Base-by-base conservation (phyloP, 2,888 invertebrate genomes). In the Caenorhabditis zanzibari region DNA sequence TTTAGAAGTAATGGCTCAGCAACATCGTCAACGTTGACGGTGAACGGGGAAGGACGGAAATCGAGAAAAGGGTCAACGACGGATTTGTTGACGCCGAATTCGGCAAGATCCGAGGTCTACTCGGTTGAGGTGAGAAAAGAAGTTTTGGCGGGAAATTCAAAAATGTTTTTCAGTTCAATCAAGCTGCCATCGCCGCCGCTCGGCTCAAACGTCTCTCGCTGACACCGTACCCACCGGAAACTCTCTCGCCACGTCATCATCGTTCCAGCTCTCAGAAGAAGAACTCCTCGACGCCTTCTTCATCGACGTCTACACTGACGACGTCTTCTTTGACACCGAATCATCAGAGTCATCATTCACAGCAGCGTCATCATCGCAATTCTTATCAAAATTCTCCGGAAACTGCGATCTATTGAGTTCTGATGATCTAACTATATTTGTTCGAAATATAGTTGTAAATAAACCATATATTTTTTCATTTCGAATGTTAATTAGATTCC, bases 111-210 rank as follows among this genome's bases (percentile, higher is more conserved):
- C 0, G 80, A 81, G 22, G 56, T 81, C 10, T 81, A 81, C 24
- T 81, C 68, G 2, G 68, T 66, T n/a, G 80, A 81, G 80, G 80
- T 80, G 16, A 49, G 59, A 49, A 6, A 7, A 19, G 9, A 32
- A 32, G 7, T 38, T 38, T 38, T 38, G 38, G 38, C 38, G 38
- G 38, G 38, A 38, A 38, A 38, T 10, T 38, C 38, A 38, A 38
- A 32, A n/a, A n/a, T n/a, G n/a, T 32, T 32, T 32, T 32, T 32
- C 75, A 84, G 83, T 80, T 84, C 66, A 84, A 80, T 28, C 80
- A 82, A 58, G 82, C 82, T 2, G 82, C 82, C 10, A 82, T 81
- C 41, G 84, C 84, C 9, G 84, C 84, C 19, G 80, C 80, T 1
- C 84, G 84, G 47, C 76, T 84, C 16, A 84, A 81, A 24, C 75